Evolutionary conservation across 2,113 vertebrate species (phyloP), one percentile per base, ranked within the genome.

Genomic region (Poeciliopsis prolifica): DNA sequence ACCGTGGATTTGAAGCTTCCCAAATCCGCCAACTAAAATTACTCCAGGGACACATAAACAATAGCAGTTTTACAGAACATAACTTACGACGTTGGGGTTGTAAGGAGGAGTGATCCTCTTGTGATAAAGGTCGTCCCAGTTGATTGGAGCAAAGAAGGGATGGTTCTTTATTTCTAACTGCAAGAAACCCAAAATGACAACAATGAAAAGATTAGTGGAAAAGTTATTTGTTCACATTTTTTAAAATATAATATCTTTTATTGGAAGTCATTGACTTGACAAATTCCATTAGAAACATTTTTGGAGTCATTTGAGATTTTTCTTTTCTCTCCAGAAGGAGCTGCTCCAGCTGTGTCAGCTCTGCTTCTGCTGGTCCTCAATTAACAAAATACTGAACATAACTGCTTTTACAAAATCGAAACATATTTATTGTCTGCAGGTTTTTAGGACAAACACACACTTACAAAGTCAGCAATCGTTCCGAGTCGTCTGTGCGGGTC

Each of bases 101-200:
- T 96, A 99, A 0, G 98, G 98, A 78, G 98, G 98, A 69, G 95
- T 95, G 83, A 99, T 96, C 86, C 95, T 96, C 94, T 99, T 99
- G 89, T 98, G 93, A 83, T 97, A 95, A 79, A 99, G 93, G 84
- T 99, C 98, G 3, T 99, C 98, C 98, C 98, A 99, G 93, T 97
- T 97, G 87, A 99, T 97, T 30, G 94, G 93, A 77, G 95, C 95
- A 93, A 99, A 99, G 93, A 99, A 99, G 1, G 92, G 76, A 0
- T 99, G 98, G 81, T 94, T 98, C 94, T 98, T 98, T 86, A 99
- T 96, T 92, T 99, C 98, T 58, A 98, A 89, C 98, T 99, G 85
- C 65, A 87, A 88, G 86, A 17, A 19, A 51, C 2, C 35, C 35
- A 10, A 37, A 37, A 37, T 37, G 35, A 37, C 35, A 62, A 71